Percentiles rank a stretch among this genome's conserved stretches.
Conservation (phyloP, 2,113 vertebrate species). For the Bucco capensis region DNA sequence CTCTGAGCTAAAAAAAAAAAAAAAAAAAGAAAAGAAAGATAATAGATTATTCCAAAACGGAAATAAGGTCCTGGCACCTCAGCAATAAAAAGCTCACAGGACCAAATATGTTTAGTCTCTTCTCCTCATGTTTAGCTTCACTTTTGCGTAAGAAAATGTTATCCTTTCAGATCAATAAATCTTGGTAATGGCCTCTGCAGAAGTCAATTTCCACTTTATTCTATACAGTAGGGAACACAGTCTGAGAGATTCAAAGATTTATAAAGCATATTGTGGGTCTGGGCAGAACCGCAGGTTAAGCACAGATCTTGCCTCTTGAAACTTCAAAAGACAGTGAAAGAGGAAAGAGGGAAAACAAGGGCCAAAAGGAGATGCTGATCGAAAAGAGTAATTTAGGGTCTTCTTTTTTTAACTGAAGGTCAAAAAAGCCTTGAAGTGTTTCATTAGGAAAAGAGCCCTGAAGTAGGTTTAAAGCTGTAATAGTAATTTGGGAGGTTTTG, state of each 20-base stretch:
- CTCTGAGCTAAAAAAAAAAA: not conserved
- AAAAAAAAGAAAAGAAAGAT: not conserved
- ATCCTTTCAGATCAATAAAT: conserved; percentile 41
- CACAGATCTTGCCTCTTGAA: not conserved
- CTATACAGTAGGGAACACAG: conserved; percentile 29
- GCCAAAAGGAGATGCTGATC: not conserved
- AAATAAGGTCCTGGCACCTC: conserved; percentile 31
- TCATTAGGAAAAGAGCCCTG: not conserved
- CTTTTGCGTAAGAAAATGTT: conserved; percentile 46
- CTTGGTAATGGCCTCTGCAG: conserved; percentile 1
- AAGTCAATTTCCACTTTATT: conserved; percentile 59
- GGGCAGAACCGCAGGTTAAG: conserved; percentile 8
- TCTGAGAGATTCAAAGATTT: conserved; percentile 41
- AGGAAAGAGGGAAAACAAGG: not conserved
- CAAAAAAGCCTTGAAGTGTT: not conserved
- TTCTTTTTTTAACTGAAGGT: not conserved
- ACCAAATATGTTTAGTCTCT: conserved; percentile 46
- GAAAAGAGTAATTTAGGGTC: not conserved
- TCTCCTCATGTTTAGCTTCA: conserved; percentile 28
- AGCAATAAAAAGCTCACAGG: conserved; percentile 19
- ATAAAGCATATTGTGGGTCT: not conserved
- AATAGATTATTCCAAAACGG: conserved; percentile 23
- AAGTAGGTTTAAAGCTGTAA: not conserved
- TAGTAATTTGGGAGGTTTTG: no score
- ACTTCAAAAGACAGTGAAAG: conserved; percentile 25